Conservation (phyloP, 2,888 invertebrate species). For the Caenorhabditis afra region DNA sequence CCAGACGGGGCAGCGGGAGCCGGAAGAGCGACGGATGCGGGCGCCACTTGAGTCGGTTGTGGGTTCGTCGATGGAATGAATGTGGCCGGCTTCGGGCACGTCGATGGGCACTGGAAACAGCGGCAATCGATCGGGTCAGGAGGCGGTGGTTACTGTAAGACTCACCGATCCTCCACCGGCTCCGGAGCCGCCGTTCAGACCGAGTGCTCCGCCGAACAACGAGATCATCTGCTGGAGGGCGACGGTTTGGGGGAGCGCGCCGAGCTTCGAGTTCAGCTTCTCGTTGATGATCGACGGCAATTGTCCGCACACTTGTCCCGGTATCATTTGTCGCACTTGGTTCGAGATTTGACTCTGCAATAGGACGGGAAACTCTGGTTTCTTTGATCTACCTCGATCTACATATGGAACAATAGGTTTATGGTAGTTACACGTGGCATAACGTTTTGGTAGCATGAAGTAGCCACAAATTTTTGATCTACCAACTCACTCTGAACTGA, state of each 20-base stretch:
- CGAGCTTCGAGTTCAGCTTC: conserved; percentile 73
- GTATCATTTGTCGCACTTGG: conserved; percentile 71
- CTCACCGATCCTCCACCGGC: conserved; percentile 33
- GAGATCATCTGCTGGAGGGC: conserved; percentile 73
- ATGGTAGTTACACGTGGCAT: too few relatives aligned
- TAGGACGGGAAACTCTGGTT: background rate
- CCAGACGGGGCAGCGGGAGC: conserved; percentile 29
- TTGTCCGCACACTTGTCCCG: conserved; percentile 74
- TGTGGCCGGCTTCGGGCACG: conserved; percentile 44
- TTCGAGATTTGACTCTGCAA: conserved; percentile 70
- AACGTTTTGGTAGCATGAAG: too few relatives aligned
- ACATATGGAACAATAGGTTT: too few relatives aligned
- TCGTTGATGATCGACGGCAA: conserved; percentile 75
- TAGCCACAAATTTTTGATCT: too few relatives aligned
- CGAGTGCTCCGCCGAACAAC: conserved; percentile 72
- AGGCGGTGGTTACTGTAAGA: background rate
- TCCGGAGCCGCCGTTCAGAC: conserved; percentile 56
- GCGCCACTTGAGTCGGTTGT: conserved; percentile 32
- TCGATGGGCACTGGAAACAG: conserved; percentile 54
- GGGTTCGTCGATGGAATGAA: conserved; percentile 46
- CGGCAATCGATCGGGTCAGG: background rate
- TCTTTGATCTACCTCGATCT: too few relatives aligned
- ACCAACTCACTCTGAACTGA: conserved; percentile 74
- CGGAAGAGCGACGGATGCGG: conserved; percentile 28
- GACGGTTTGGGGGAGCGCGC: conserved; percentile 72